Evolutionary conservation across 2,797 vertebrate genomes (phyloP).

Genomic region (Brachyrhaphis roseni): DNA sequence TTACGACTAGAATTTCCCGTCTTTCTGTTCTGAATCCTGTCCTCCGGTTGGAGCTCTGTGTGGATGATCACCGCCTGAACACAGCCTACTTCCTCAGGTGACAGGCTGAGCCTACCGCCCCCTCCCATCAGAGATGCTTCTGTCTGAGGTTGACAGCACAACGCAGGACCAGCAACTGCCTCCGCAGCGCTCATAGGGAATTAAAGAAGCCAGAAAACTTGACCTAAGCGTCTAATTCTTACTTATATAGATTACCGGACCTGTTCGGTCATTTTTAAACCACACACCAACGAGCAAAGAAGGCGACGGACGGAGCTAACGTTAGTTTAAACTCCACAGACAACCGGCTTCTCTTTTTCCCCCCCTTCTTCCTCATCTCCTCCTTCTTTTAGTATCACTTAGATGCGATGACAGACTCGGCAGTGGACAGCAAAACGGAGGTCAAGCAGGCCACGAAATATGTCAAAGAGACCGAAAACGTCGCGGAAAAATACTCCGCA

Average conservation of each 20-base stretch:
- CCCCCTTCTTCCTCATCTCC: no score
- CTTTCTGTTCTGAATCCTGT: not conserved
- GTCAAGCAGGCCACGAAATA: slow-evolving; percentile 86
- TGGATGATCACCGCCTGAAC: slow-evolving; percentile 40
- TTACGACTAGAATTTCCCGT: accelerated
- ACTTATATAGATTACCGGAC: not conserved
- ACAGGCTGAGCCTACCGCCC: slow-evolving; percentile 46
- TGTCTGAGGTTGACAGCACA: slow-evolving; percentile 64
- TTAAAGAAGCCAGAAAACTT: slow-evolving; percentile 4
- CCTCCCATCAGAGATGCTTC: slow-evolving; percentile 55
- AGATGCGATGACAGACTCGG: slow-evolving; percentile 80
- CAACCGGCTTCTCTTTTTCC: slow-evolving; percentile 27
- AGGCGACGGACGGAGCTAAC: slow-evolving; percentile 15
- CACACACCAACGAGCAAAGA: slow-evolving; percentile 20
- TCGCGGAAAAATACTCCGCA: slow-evolving; percentile 85
- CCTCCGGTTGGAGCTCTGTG: slow-evolving; percentile 20
- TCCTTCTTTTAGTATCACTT: slow-evolving; percentile 27
- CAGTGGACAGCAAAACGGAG: slow-evolving; percentile 79
- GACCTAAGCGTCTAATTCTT: not conserved
- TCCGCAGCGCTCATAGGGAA: slow-evolving; percentile 20
- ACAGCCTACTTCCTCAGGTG: slow-evolving; percentile 66
- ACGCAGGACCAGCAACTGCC: slow-evolving; percentile 33
- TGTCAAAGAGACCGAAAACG: slow-evolving; percentile 87
- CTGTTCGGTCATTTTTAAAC: slow-evolving; percentile 26
- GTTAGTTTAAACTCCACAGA: slow-evolving; percentile 21